Conservation (phyloP, 1,140 invertebrate species). For the Tetranychus cinnabarinus region DNA sequence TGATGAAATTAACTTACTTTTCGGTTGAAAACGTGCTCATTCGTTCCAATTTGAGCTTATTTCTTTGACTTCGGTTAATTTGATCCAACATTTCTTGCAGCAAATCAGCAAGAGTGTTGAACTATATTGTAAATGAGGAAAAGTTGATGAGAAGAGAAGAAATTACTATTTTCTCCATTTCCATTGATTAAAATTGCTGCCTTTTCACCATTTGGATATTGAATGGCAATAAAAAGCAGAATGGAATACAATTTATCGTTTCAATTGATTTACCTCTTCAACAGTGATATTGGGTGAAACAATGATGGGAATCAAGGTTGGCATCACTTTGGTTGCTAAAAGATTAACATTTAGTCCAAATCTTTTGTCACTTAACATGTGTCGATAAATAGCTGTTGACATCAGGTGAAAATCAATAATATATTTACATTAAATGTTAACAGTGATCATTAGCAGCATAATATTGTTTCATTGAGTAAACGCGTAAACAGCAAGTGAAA, state of each 20-base stretch:
- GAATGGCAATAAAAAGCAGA: background rate
- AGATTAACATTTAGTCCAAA: slow-evolving; percentile 73
- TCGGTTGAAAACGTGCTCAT: slow-evolving; percentile 12
- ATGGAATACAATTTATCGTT: background rate
- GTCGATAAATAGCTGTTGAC: slow-evolving; percentile 58
- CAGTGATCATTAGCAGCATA: too few species aligned
- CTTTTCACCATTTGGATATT: too few species aligned
- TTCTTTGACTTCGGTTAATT: slow-evolving; percentile 16
- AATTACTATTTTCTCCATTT: too few species aligned
- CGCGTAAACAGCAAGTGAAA: too few species aligned
- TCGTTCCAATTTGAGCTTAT: slow-evolving; percentile 16
- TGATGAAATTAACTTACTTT: slow-evolving; percentile 8
- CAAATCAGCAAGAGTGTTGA: slow-evolving; percentile 14
- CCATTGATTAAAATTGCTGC: too few species aligned
- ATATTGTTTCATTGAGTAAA: too few species aligned
- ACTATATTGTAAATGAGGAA: slow-evolving; percentile 7
- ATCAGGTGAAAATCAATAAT: background rate
- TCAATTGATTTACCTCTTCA: slow-evolving; percentile 34
- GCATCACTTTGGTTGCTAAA: slow-evolving; percentile 76
- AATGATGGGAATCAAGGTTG: slow-evolving; percentile 66
- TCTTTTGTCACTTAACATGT: slow-evolving; percentile 56
- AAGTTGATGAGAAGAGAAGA: background rate
- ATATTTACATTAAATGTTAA: background rate
- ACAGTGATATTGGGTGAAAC: slow-evolving; percentile 68
- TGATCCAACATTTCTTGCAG: slow-evolving; percentile 15